Evolutionary conservation across 2,113 vertebrate species (phyloP).

Genomic region (Silurus asotus): DNA sequence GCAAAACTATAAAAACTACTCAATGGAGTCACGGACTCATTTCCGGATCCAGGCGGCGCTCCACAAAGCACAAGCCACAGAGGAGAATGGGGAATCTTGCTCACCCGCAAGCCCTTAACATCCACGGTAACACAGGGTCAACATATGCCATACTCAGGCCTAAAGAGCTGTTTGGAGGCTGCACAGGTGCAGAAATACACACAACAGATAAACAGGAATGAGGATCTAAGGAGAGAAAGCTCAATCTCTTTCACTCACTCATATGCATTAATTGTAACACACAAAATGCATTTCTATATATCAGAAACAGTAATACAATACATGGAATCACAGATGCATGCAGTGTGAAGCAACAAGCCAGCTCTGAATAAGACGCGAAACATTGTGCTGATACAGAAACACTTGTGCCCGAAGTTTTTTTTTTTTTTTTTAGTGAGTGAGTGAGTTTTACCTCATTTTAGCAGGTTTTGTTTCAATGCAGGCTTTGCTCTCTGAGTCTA

Average conservation of each 20-base stretch:
- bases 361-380: neutral
- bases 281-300: slow-evolving; percentile 5
- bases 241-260: neutral
- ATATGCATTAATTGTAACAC: slow-evolving; percentile 10
- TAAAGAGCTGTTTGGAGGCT: neutral
- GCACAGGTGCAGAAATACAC: slow-evolving; percentile 26
- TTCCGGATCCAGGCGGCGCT: slow-evolving; percentile 96
- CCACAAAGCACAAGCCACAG: slow-evolving; percentile 82
- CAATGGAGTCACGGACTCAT: slow-evolving; percentile 98
- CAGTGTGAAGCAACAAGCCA: neutral
- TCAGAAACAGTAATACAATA: slow-evolving; percentile 12
- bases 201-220: slow-evolving; percentile 5
- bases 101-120: slow-evolving; percentile 69
- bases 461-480: slow-evolving; percentile 7
- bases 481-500: slow-evolving; percentile 27
- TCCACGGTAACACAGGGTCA: slow-evolving; percentile 37
- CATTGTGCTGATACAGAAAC: slow-evolving; percentile 4
- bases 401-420: neutral
- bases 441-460: neutral
- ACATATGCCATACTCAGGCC: slow-evolving; percentile 31
- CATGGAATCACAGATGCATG: slow-evolving; percentile 24
- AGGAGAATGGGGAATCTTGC: slow-evolving; percentile 74
- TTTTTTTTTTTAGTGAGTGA: neutral
- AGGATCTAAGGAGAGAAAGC: slow-evolving; percentile 6
- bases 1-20: slow-evolving; percentile 98